These are phyloP conservation scores for Nomada ferruginata DNA, from an alignment of 2,888 invertebrate species.

Conservation along the genomic window DNA sequence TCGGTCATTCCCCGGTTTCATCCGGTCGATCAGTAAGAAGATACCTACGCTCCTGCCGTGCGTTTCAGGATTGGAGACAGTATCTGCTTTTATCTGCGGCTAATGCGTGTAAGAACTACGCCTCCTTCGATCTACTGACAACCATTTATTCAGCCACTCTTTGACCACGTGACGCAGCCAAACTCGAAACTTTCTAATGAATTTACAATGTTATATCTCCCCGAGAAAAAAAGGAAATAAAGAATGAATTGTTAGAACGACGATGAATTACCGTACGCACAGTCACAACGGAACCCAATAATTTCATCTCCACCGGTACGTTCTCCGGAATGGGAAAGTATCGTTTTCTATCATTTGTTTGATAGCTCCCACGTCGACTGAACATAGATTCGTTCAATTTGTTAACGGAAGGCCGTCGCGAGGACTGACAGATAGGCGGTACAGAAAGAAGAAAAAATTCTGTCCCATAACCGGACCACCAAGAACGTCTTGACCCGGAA, in stretches of 20 bases:
- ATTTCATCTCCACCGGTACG: neutral
- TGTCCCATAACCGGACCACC: conserved; percentile 72
- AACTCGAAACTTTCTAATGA: conserved; percentile 48
- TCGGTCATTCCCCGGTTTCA: conserved; percentile 63
- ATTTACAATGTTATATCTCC: conserved; percentile 25
- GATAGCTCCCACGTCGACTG: conserved; percentile 5
- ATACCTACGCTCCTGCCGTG: conserved; percentile 76
- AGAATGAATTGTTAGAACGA: neutral
- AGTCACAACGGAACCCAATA: neutral
- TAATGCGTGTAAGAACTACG: conserved; percentile 81
- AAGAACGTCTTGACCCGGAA: conserved; percentile 72
- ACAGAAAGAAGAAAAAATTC: conserved; percentile 41
- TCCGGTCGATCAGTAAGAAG: conserved; percentile 74
- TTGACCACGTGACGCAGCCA: conserved; percentile 27
- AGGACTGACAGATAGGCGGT: conserved; percentile 50
- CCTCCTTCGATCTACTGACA: conserved; percentile 76
- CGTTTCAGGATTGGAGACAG: conserved; percentile 79
- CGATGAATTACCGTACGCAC: neutral
- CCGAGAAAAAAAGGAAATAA: neutral
- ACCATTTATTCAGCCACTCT: conserved; percentile 68
- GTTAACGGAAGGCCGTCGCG: conserved; percentile 42
- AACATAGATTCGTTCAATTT: conserved; percentile 24
- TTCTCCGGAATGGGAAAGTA: neutral
- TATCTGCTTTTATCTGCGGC: conserved; percentile 80
- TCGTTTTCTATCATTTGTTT: neutral